Conservation (phyloP, 2,888 invertebrate species). For the Xestia ashworthii region DNA sequence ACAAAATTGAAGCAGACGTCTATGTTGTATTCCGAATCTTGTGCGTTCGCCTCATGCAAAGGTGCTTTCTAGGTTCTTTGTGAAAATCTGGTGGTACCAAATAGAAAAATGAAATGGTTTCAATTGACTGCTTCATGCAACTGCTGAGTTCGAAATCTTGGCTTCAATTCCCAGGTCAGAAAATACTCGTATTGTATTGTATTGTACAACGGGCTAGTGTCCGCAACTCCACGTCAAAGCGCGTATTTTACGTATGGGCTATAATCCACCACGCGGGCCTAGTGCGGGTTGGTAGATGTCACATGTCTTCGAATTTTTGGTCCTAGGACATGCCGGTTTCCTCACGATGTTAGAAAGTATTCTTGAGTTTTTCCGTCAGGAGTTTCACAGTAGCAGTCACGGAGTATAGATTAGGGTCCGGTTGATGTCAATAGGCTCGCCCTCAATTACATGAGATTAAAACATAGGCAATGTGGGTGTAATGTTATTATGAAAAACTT, state of each 20-base stretch:
- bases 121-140: neutral
- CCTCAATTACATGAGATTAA: neutral
- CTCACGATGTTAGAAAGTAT: neutral
- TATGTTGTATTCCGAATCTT: neutral
- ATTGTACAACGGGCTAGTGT: too few species aligned
- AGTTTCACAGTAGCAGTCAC: neutral
- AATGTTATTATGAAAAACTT: neutral
- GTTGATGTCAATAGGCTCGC: neutral
- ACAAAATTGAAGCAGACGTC: neutral
- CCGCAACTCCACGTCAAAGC: too few species aligned
- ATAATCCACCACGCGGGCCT: too few species aligned
- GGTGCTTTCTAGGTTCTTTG: neutral
- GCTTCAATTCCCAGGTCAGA: neutral
- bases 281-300: too few species aligned
- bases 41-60: neutral
- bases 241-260: too few species aligned
- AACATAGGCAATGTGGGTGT: neutral
- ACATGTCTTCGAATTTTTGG: too few species aligned
- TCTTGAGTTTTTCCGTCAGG: neutral
- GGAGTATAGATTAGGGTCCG: neutral
- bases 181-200: too few species aligned
- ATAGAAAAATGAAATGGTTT: neutral
- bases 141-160: too few species aligned
- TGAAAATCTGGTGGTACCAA: neutral
- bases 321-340: too few species aligned